Conservation (phyloP, 2,113 vertebrate species). For the Amblyopsis rosae region DNA sequence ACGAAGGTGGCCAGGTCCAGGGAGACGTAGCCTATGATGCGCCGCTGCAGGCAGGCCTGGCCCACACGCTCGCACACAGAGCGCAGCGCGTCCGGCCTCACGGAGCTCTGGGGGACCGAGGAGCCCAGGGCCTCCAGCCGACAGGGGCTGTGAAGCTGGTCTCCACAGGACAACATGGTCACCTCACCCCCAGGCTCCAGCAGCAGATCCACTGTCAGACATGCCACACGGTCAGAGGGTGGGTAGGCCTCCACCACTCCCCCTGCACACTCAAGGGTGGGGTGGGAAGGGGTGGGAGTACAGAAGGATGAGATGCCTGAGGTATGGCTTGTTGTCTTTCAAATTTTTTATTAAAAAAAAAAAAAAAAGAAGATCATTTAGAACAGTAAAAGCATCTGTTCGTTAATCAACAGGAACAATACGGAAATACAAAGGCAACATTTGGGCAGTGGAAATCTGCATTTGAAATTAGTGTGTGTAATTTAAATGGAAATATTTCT, state of each 20-base stretch:
- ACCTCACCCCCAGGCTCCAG: constrained; percentile 83
- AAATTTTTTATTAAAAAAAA: background rate
- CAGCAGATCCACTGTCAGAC: constrained; percentile 86
- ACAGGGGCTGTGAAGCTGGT: constrained; percentile 81
- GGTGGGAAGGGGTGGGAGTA: background rate
- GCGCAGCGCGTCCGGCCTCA: constrained; percentile 75
- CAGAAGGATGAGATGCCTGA: constrained; percentile 6
- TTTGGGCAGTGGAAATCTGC: constrained; percentile 3
- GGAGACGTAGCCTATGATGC: constrained; percentile 83
- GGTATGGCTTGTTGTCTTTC: background rate
- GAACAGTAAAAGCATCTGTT: constrained; percentile 13
- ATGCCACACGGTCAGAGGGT: constrained; percentile 76
- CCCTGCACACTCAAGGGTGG: constrained; percentile 66
- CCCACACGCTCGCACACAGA: constrained; percentile 79
- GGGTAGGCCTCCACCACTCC: constrained; percentile 88
- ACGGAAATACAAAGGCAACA: constrained; percentile 29
- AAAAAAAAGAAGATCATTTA: background rate
- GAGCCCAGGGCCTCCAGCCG: constrained; percentile 76
- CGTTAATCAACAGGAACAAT: constrained; percentile 28
- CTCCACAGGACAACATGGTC: constrained; percentile 80
- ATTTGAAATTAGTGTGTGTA: constrained; percentile 25
- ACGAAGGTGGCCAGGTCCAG: constrained; percentile 84
- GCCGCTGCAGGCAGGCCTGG: constrained; percentile 75
- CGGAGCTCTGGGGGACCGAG: constrained; percentile 81
- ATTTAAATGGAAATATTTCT: constrained; percentile 30